Evolutionary conservation across 2,797 vertebrate genomes (phyloP).

Genomic region (Cossypha polioptera): DNA sequence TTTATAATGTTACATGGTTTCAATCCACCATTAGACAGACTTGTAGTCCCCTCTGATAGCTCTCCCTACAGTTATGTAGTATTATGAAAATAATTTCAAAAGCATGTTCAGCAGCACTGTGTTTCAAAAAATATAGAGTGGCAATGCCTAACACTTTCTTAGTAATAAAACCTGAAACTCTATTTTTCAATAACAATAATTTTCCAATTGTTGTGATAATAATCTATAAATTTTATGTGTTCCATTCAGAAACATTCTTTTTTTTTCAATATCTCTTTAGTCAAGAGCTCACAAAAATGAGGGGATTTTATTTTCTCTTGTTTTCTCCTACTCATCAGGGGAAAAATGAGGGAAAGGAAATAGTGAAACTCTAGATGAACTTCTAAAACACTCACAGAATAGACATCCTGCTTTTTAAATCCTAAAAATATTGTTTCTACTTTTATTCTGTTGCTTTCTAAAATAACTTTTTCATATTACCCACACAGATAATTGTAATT

Average conservation of each 20-base stretch:
- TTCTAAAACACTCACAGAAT: neutral
- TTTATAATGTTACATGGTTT: neutral
- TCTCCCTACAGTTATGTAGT: neutral
- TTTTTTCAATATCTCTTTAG: neutral
- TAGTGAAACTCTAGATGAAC: neutral
- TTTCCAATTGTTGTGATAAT: neutral
- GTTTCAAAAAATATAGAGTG: neutral
- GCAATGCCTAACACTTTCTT: neutral
- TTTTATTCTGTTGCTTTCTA: neutral
- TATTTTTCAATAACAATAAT: neutral
- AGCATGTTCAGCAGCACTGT: neutral
- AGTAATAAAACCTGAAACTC: neutral
- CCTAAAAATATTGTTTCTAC: neutral
- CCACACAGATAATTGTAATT: neutral
- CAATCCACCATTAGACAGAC: neutral
- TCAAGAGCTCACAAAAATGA: neutral
- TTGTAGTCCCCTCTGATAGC: neutral
- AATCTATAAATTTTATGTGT: neutral
- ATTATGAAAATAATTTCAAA: neutral
- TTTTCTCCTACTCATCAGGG: neutral
- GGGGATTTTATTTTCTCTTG: accelerated
- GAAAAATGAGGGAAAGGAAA: neutral
- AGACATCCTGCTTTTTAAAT: neutral
- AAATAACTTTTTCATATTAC: neutral
- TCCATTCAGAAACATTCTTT: neutral